Evolutionary conservation across 2,797 vertebrate genomes (phyloP), one percentile per base, ranked within the genome.

Genomic region (Peromyscus aztecus): DNA sequence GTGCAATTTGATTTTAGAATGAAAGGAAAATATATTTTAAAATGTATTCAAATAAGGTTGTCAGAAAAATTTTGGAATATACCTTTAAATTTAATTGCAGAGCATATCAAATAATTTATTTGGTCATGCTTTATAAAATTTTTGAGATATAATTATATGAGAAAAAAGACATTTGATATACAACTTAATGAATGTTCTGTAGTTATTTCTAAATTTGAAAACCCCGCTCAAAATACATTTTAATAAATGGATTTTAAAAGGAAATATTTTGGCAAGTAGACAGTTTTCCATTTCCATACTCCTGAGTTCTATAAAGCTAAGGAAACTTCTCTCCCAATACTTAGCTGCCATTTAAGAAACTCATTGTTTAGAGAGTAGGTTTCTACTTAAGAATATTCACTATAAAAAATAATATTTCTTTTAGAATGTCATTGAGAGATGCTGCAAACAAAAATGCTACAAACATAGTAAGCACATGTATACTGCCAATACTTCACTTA

Each of bases 31-130:
- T 6, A 7, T 86, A 93, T 87, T n/a, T 73, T 3, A 76, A 57
- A 31, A 57, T 82, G 11, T 40, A 31, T 77, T 4, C 3, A 43
- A 0, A 34, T 11, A 71, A 5, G 1, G 1, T 86, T 94, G 8
- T 10, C 52, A 89, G 40, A 89, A 76, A 91, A 95, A 94, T 89
- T 71, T 59, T 11, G 82, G 3, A 23, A 73, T 78, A 14, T 6
- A 61, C 3, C 67, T 71, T 43, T 91, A 83, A 92, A 76, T 93
- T 59, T 86, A 94, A 96, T 96, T 83, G 77, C 17, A 94, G 19
- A 94, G 73, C 78, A 95, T 0, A 94, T 14, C 43, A 92, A 91
- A 78, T 92, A 69, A 71, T 71, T 84, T 94, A 27, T 65, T 77
- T 75, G n/a, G 34, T 17, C 61, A 10, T 71, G 7, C 16, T 34